Evolutionary conservation across 2,888 invertebrate species (phyloP).

Genomic region (Lutraria lutraria): DNA sequence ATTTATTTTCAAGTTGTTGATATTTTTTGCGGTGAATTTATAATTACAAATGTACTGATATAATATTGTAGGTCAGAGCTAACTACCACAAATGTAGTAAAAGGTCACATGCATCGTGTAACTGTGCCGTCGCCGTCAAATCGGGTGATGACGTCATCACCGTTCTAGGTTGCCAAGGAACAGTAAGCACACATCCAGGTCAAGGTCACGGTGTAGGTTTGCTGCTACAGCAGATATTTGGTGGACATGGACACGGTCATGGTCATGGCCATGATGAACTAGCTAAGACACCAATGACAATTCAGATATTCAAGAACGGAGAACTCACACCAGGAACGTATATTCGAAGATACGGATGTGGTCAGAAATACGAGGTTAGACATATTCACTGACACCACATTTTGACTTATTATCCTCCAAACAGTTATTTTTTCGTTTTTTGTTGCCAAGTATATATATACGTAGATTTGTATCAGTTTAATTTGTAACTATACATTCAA

Average conservation of each 20-base stretch:
- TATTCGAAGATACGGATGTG: constrained; percentile 76
- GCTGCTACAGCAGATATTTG: constrained; percentile 67
- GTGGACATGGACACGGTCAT: constrained; percentile 56
- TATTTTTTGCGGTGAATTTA: too few relatives aligned
- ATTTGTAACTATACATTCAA: too few relatives aligned
- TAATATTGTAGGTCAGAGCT: constrained; percentile 68
- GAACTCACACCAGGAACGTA: constrained; percentile 76
- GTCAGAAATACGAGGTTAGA: constrained; percentile 79
- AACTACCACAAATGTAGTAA: constrained; percentile 70
- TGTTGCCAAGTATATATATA: too few relatives aligned
- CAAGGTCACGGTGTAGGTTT: constrained; percentile 67
- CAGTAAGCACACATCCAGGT: constrained; percentile 47
- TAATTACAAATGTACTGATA: too few relatives aligned
- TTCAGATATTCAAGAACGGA: constrained; percentile 79
- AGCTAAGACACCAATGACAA: constrained; percentile 69
- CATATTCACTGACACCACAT: too few relatives aligned
- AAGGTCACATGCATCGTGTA: constrained; percentile 71
- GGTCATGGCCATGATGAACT: constrained; percentile 51
- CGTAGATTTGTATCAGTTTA: too few relatives aligned
- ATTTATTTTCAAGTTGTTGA: too few relatives aligned
- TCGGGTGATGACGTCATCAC: constrained; percentile 81
- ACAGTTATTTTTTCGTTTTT: too few relatives aligned
- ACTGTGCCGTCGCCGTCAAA: constrained; percentile 77
- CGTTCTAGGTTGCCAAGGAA: constrained; percentile 73
- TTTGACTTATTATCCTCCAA: too few relatives aligned